Evolutionary conservation across 2,888 invertebrate genomes (phyloP).

Genomic region (Ectropis crepuscularia): DNA sequence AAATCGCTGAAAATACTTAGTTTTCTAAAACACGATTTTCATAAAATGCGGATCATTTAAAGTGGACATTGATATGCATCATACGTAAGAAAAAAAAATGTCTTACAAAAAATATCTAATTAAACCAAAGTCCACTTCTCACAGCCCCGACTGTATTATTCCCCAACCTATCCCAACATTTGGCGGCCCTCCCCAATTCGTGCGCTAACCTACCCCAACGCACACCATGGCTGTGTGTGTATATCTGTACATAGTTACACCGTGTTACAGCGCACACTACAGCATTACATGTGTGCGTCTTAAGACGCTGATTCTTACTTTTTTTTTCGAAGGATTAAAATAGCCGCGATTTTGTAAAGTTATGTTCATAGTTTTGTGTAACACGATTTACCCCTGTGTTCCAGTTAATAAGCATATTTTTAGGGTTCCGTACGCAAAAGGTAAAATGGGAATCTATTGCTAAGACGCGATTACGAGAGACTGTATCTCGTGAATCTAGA

Average conservation of each 20-base stretch:
- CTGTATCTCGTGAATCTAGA: no score
- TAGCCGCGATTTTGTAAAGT: constrained; percentile 6
- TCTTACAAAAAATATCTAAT: constrained; percentile 26
- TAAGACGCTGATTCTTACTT: constrained; percentile 33
- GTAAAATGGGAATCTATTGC: no score
- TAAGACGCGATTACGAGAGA: no score
- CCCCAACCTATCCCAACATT: constrained; percentile 78
- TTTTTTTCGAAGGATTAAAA: constrained; percentile 6
- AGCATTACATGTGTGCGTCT: constrained; percentile 34
- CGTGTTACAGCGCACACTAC: constrained; percentile 17
- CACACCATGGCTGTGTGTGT: constrained; percentile 48
- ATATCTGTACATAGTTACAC: constrained; percentile 1
- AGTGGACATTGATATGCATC: neutral
- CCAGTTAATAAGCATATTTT: no score
- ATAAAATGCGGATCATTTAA: no score
- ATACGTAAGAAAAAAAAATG: neutral
- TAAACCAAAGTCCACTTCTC: constrained; percentile 51
- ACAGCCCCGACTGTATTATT: constrained; percentile 60
- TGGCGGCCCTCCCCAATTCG: constrained; percentile 77
- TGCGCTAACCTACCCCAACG: constrained; percentile 78
- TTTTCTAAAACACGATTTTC: no score
- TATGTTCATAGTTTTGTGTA: neutral
- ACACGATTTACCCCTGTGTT: no score
- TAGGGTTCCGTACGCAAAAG: no score
- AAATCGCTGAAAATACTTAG: no score